phyloP scores from a whole-genome alignment of 2,113 vertebrate genomes.

The Anolis sagrei region DNA sequence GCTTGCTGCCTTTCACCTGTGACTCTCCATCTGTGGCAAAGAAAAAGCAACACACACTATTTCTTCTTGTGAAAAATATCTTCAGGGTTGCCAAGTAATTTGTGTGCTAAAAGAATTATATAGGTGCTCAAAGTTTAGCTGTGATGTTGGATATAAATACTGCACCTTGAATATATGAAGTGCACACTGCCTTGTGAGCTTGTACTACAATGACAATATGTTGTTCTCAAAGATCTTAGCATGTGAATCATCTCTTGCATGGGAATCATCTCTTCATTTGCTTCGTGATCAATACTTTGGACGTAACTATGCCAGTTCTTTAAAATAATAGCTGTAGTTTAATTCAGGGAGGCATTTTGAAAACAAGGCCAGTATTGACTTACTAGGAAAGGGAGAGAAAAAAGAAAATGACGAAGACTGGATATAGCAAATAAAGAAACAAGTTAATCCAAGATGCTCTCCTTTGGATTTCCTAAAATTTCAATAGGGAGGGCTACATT shows the following conservation, averaged over 20 bases:
- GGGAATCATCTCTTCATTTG: not conserved
- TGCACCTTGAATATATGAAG: not conserved
- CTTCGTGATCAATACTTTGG: not conserved
- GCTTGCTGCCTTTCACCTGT: not conserved
- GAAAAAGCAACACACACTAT: not conserved
- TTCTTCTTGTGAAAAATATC: not conserved
- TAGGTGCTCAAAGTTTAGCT: not conserved
- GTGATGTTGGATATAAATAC: not conserved
- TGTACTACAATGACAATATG: not conserved
- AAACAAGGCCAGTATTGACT: not conserved
- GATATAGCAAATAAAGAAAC: no score
- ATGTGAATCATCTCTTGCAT: not conserved
- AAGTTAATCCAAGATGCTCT: no score
- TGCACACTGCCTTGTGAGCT: not conserved
- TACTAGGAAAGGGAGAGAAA: not conserved
- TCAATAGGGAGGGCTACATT: no score
- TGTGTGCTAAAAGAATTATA: not conserved
- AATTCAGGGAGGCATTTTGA: not conserved
- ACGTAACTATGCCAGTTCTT: slow-evolving; percentile 1
- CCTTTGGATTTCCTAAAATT: no score
- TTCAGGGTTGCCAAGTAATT: not conserved
- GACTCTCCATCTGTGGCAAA: not conserved
- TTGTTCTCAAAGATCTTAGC: not conserved
- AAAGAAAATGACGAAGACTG: not conserved
- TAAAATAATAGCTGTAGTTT: not conserved